Base-by-base conservation (phyloP, 2,113 vertebrate species). In the Pterocles orientalis region DNA sequence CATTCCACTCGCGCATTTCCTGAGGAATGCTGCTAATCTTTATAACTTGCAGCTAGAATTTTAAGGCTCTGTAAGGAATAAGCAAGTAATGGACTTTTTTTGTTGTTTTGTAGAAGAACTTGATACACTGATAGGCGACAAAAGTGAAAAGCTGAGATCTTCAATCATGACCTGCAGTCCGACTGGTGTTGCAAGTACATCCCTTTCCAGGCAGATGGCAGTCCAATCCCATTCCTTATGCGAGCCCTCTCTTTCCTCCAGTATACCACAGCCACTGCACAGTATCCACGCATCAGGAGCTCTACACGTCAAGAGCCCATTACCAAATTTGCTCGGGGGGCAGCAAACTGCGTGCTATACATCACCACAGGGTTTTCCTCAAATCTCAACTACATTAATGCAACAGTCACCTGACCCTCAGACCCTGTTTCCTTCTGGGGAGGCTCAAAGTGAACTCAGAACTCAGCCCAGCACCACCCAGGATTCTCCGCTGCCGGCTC, bases 121-220 rank as follows among this genome's bases (percentile, higher is more conserved):
- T 12, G 99, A 99, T 95, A 98, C 97, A 36, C 98, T 99, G 39
- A 98, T 99, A 31, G 99, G 99, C 24, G 98, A 99, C 60, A 99
- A 96, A 94, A 95, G 96, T 4, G 98, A 99, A 47, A 99, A 98
- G 94, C 88, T 98, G 98, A 97, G 97, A 9, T 97, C 95, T 36
- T 96, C 97, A 0, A 33, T 97, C 10, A 18, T 97, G 82, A 17
- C 97, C 87, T 98, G 98, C 94, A 97, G 97, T 58, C 77, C 95
- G 1, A 20, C 98, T 53, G 97, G 95, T 33, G 66, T 91, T 86
- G 91, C 95, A 94, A 34, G 33, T 47, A 70, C 97, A 45, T 79
- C 96, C 23, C 82, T 97, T 19, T 50, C 98, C 95, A 97, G 96
- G 41, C 97, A 97, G 81, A 76, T 98, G 95, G 80, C 97, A 39